Evolutionary conservation across 2,888 invertebrate genomes (phyloP), one percentile per base, ranked within the genome.

Genomic region (Clivina fossor): DNA sequence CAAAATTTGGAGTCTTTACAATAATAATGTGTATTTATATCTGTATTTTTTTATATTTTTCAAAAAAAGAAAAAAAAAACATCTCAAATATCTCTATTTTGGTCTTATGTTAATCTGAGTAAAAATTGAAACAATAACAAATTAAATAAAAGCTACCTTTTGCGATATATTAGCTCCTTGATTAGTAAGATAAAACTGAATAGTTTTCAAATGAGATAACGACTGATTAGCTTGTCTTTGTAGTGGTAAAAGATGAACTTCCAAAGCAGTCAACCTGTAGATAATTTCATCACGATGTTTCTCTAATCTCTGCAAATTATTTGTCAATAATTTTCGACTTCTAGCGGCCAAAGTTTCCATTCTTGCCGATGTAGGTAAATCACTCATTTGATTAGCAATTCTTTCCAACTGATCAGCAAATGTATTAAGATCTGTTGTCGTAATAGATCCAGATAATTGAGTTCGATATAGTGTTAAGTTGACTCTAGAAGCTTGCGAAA

Each of bases 181-280:
- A 66, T 82, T 84, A 65, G 87, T 83, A 59, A 90, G 79, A 71
- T 85, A 88, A 68, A 81, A 84, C 69, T 90, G 89, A 40, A 88
- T 84, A n/a, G 83, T 85, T 65, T 84, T 85, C 62, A 90, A 79
- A 67, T 88, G 87, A 54, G 82, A 82, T 4, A 88, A 74, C 0
- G 87, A 86, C 63, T 86, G 85, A 70, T 89, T 87, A 3, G 83
- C 76, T 73, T 86, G 85, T 58, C 81, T 80, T 60, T 84, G 82
- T 65, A 89, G 81, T 0, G 90, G 88, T 63, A 80, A 78, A 62
- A 87, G 70, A 64, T 88, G 83, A 4, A 90, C 76, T 66, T 90
- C 90, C 41, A 90, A 68, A 24, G 85, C 84, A 1, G 90, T 88
- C 63, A 90, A 72, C 68, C 86, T 86, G 71, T 85, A 90, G 3